phyloP scores from a whole-genome alignment of 2,797 vertebrate genomes.

The Vultur gryphus region DNA sequence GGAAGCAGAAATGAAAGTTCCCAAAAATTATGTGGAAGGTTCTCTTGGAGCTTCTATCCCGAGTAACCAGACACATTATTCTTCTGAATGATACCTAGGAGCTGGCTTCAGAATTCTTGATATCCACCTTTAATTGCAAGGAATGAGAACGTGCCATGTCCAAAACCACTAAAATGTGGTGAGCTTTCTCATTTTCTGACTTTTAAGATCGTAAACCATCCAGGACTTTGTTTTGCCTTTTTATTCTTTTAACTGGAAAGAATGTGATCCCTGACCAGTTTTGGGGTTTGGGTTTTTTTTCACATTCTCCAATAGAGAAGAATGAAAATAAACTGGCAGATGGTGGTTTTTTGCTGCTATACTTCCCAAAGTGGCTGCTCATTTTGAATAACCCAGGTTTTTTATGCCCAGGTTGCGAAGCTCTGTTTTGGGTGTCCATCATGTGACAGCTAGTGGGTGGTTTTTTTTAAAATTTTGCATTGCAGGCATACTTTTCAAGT shows the following conservation, averaged over 20 bases:
- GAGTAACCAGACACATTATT: background rate
- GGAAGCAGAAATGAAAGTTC: background rate
- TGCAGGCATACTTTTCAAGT: background rate
- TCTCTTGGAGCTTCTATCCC: background rate
- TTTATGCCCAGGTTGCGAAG: background rate
- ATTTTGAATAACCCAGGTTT: background rate
- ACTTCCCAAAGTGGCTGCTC: background rate
- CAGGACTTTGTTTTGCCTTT: background rate
- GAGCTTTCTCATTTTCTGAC: background rate
- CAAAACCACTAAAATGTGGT: background rate
- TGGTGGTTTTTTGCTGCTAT: background rate
- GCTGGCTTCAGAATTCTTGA: background rate
- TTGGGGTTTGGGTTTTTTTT: background rate
- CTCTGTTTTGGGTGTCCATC: background rate
- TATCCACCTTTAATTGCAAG: background rate
- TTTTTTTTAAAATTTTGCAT: background rate
- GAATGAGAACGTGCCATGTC: background rate
- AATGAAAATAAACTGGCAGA: background rate
- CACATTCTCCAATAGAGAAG: background rate
- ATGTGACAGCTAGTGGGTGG: fast-evolving
- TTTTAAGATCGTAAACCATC: background rate
- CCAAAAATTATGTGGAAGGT: background rate
- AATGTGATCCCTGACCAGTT: background rate
- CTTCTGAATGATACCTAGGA: background rate
- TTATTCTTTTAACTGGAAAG: background rate